Percentiles rank a stretch among this genome's conserved stretches.
phyloP scores from a whole-genome alignment of 2,888 invertebrate genomes.

The Cantharis flavilabris region DNA sequence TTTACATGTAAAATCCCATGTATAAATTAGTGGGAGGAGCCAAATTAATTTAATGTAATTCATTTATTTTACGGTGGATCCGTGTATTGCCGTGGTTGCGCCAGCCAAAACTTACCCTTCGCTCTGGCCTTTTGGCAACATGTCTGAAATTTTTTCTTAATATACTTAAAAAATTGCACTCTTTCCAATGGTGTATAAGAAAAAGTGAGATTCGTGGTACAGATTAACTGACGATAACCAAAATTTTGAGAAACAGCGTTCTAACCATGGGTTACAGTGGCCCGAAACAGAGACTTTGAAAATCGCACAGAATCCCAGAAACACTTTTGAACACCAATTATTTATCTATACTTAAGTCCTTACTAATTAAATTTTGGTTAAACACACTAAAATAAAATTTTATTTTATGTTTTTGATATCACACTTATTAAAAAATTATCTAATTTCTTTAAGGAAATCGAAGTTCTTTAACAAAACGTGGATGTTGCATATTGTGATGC shows the following conservation, averaged over 20 bases:
- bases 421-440: conserved; percentile 1
- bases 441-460: conserved; percentile 58
- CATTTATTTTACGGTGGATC: too few relatives aligned
- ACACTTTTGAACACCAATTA: neutral
- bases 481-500: conserved; percentile 68
- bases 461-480: conserved; percentile 67
- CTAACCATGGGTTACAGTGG: neutral
- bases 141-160: too few relatives aligned
- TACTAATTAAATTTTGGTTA: neutral
- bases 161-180: too few relatives aligned
- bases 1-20: too few relatives aligned
- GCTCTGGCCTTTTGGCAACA: too few relatives aligned
- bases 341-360: neutral
- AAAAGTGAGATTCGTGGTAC: too few relatives aligned
- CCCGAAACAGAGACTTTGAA: neutral
- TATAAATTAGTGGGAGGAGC: too few relatives aligned
- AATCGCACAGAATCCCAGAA: neutral
- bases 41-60: too few relatives aligned
- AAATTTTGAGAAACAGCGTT: neutral
- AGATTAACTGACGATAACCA: too few relatives aligned
- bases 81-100: too few relatives aligned
- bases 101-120: too few relatives aligned
- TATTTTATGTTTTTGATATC: neutral
- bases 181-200: too few relatives aligned
- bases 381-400: neutral